Evolutionary conservation across 2,797 vertebrate genomes (phyloP).

Genomic region (Micropoecilia bifurca): DNA sequence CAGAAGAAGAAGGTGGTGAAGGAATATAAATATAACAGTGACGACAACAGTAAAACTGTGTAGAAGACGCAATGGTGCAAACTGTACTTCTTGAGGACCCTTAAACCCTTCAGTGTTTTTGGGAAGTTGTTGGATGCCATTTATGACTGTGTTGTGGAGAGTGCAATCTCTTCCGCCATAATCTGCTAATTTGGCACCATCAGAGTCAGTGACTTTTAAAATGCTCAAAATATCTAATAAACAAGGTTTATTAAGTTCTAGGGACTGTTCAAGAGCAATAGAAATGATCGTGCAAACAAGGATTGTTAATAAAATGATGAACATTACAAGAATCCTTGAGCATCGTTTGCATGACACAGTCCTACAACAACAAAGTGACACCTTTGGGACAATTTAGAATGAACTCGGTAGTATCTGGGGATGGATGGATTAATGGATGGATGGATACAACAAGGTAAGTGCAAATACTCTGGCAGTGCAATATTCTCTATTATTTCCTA

Average conservation of each 20-base stretch:
- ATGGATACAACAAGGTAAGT: not conserved
- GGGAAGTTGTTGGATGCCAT: not conserved
- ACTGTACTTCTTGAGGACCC: not conserved
- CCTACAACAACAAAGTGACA: not conserved
- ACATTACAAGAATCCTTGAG: not conserved
- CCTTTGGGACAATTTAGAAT: not conserved
- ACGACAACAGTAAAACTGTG: not conserved
- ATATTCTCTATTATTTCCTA: not conserved
- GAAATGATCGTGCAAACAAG: not conserved
- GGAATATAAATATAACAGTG: not conserved
- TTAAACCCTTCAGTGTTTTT: not conserved
- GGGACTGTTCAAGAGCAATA: not conserved
- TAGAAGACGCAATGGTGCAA: not conserved
- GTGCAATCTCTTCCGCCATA: not conserved
- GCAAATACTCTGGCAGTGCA: not conserved
- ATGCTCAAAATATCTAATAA: not conserved
- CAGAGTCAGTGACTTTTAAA: not conserved
- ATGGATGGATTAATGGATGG: not conserved
- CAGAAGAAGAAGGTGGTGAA: not conserved
- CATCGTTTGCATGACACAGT: not conserved
- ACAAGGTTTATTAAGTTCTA: not conserved
- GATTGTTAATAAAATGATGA: not conserved
- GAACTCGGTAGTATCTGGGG: not conserved
- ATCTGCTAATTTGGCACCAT: not conserved
- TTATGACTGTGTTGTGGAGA: not conserved